Conservation (phyloP, 2,888 invertebrate species). For the Aquatica leii region DNA sequence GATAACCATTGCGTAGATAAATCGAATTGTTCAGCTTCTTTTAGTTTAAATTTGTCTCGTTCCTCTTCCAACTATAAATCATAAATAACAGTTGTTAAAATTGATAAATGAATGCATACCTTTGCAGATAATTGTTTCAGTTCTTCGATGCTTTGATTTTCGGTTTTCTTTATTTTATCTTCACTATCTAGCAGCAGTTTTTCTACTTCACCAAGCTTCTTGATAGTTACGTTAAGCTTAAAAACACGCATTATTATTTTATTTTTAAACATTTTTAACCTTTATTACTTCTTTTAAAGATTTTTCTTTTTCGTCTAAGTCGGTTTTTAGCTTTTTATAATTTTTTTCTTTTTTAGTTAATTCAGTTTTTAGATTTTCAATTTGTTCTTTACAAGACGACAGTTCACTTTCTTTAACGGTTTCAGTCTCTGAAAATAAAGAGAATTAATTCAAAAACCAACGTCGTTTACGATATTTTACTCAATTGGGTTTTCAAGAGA, state of each 20-base stretch:
- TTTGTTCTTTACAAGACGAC: constrained; percentile 67
- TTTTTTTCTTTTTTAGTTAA: constrained; percentile 72
- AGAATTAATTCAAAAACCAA: too few species aligned
- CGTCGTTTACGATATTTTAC: too few species aligned
- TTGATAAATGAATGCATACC: constrained; percentile 56
- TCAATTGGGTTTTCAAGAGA: constrained; percentile 50
- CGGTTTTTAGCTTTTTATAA: constrained; percentile 68
- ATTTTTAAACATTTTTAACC: constrained; percentile 49
- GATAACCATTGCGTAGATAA: constrained; percentile 63
- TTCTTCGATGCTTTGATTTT: constrained; percentile 68
- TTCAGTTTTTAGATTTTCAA: constrained; percentile 71
- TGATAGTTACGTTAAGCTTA: constrained; percentile 66
- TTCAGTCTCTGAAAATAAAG: constrained; percentile 62
- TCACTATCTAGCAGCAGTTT: constrained; percentile 73
- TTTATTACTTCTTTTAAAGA: constrained; percentile 66
- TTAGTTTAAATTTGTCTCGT: constrained; percentile 49
- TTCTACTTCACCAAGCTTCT: constrained; percentile 71
- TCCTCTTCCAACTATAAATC: constrained; percentile 55
- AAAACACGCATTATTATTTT: neutral
- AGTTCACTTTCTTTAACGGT: constrained; percentile 66
- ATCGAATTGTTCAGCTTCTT: constrained; percentile 63
- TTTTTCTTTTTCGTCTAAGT: constrained; percentile 68
- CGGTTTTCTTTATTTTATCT: constrained; percentile 69
- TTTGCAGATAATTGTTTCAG: constrained; percentile 69
- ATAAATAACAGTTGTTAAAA: constrained; percentile 8